Percentiles rank a stretch among this genome's conserved stretches.
These are phyloP conservation scores for Spilogale gracilis DNA, from an alignment of 2,113 vertebrate genomes.

Conservation along the genomic window DNA sequence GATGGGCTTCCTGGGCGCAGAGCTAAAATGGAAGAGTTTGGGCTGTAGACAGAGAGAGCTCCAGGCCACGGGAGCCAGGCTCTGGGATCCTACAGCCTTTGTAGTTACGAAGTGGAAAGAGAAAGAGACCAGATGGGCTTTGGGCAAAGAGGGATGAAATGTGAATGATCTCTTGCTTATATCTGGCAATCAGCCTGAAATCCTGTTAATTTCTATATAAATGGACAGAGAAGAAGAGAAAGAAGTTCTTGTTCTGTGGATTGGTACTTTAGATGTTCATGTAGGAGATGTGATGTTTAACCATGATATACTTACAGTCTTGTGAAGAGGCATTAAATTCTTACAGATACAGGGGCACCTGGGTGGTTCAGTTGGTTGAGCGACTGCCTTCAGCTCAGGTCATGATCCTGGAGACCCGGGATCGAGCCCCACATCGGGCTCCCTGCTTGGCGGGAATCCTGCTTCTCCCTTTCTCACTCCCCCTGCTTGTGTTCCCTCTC, in stretches of 20 bases:
- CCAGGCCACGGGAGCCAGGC: conserved; percentile 92
- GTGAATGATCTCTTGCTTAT: conserved; percentile 87
- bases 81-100: conserved; percentile 92
- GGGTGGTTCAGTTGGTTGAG: too few relatives aligned
- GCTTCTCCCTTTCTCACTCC: too few relatives aligned
- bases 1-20: conserved; percentile 92
- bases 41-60: conserved; percentile 92
- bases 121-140: conserved; percentile 89
- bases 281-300: conserved; percentile 64
- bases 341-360: background rate
- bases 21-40: conserved; percentile 92
- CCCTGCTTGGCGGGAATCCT: too few relatives aligned
- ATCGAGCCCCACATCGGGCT: too few relatives aligned
- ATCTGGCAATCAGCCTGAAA: conserved; percentile 92
- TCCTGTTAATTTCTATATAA: conserved; percentile 90
- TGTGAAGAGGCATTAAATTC: conserved; percentile 69
- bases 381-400: too few relatives aligned
- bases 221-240: conserved; percentile 83
- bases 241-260: background rate
- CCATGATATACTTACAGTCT: background rate
- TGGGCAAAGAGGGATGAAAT: conserved; percentile 90
- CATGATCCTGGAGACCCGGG: too few relatives aligned
- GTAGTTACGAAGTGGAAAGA: conserved; percentile 91
- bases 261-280: background rate
- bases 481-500: too few relatives aligned